Base-by-base conservation (phyloP, 2,797 vertebrate genomes). In the Aldrovandia affinis region DNA sequence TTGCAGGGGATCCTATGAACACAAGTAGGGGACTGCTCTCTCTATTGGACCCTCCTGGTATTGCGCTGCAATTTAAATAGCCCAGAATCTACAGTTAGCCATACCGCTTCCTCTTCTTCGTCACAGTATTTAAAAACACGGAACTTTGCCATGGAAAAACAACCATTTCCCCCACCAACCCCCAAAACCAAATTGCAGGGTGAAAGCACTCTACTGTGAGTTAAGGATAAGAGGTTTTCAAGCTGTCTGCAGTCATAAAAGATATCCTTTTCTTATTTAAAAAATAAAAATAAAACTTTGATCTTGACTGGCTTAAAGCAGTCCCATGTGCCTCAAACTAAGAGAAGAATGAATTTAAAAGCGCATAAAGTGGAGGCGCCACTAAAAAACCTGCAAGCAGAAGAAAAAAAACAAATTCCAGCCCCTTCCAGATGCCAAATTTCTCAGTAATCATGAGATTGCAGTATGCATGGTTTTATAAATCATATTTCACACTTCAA, bases 401-500 rank as follows among this genome's bases (percentile, higher is more conserved):
- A 63, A 15, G n/a, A 55, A 55, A 55, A 47, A 20, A 39, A 25
- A n/a, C 2, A 14, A 47, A 68, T 47, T 61, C 22, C 36, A 52
- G 59, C 39, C 14, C 80, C 39, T 3, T 65, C 80, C 33, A 28
- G 65, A 7, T 68, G 61, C 25, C 61, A 65, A 68, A 81, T 81
- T 50, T 33, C 80, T 81, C 80, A 22, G 39, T 81, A 81, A 81
- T 68, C 80, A 59, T 50, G 28, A 57, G 36, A 63, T 63, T 63
- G 80, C 57, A 63, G 57, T 33, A 36, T 25, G 22, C 36, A 68
- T 1, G 25, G 42, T 47, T 68, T 68, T 81, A 20, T 12, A 47
- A 81, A 81, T 68, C 25, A 30, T 79, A 47, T 50, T 81, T 81
- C 80, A 81, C 80, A 81, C 39, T 61, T 52, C 61, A 28, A 15